Evolutionary conservation across 2,888 invertebrate genomes (phyloP), one percentile per base, ranked within the genome.

Genomic region (Sinopyrophorus schimmeli): DNA sequence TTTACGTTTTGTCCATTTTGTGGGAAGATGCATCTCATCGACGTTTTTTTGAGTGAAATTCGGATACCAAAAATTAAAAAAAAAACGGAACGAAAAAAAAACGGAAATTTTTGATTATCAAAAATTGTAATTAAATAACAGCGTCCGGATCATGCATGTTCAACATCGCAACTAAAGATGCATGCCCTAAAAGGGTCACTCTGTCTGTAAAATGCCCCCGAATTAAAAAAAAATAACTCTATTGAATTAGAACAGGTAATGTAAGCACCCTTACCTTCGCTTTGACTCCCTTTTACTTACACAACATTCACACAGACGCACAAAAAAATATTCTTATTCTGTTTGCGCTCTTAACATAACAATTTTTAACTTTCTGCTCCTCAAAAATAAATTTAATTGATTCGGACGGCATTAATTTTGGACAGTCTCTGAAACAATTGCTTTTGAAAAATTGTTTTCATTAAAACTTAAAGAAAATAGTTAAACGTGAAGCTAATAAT

Each of bases 201-300:
- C 47, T 41, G 69, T 69, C 69, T 70, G 69, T 65, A 69, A 71
- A 71, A 70, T 67, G 68, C 47, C 54, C n/a, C 54, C 53, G 58
- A 60, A 60, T 58, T 62, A 61, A 65, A 69, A n/a, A n/a, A n/a
- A 68, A 68, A 60, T 47, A 51, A 41, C 40, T 56, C 57, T 47
- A 41, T 66, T 70, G 59, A 66, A 67, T 66, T 44, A 49, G 62
- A 71, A 70, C 71, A 70, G 70, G 71, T 71, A 70, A 58, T 24
- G 34, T 26, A 32, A 30, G 39, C 44, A 43, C 46, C 51, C 51
- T 46, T 50, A 12, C 17, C 31, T 15, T 21, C 12, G 15, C 21
- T 47, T 47, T 24, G 23, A 35, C 41, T 31, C 37, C 42, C 42
- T 24, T 42, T 37, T 37, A 3, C 14, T n/a, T 20, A 20, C 7